These are phyloP conservation scores for Lerema accius DNA, from an alignment of 1,140 invertebrate species.

Conservation along the genomic window DNA sequence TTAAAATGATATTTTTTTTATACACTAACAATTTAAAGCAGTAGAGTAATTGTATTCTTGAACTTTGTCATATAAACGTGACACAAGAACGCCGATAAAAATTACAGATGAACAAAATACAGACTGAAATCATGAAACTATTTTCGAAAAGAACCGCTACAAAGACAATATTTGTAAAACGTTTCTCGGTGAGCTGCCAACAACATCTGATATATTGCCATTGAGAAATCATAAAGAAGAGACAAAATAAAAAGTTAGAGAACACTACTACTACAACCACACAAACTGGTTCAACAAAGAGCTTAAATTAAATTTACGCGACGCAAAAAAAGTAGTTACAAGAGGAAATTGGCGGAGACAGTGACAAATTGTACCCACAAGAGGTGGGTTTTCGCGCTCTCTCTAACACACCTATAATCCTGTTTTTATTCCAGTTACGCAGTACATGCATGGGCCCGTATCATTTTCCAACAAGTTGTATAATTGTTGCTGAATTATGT, in stretches of 20 bases:
- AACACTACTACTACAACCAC: conserved; percentile 51
- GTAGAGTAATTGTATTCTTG: too few species aligned
- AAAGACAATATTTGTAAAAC: conserved; percentile 19
- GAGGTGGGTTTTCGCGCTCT: conserved; percentile 56
- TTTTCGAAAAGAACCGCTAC: not conserved
- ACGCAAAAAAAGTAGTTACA: conserved; percentile 80
- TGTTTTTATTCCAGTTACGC: conserved; percentile 42
- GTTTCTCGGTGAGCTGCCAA: conserved; percentile 15
- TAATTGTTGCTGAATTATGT: conserved; percentile 37
- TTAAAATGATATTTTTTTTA: too few species aligned
- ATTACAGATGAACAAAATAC: not conserved
- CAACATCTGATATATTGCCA: conserved; percentile 24
- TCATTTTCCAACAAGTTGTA: conserved; percentile 28
- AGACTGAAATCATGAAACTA: conserved; percentile 9
- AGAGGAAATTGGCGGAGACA: conserved; percentile 80
- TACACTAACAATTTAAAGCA: too few species aligned
- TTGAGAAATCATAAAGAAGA: conserved; percentile 22
- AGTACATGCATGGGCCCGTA: conserved; percentile 23
- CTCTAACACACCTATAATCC: conserved; percentile 47
- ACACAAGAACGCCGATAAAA: not conserved
- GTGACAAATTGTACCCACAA: conserved; percentile 77
- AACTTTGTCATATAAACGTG: not conserved
- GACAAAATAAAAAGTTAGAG: conserved; percentile 43
- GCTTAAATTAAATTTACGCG: conserved; percentile 80
- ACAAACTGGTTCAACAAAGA: conserved; percentile 73